Base-by-base conservation (phyloP, 2,113 vertebrate species). In the Sakesphorus luctuosus region DNA sequence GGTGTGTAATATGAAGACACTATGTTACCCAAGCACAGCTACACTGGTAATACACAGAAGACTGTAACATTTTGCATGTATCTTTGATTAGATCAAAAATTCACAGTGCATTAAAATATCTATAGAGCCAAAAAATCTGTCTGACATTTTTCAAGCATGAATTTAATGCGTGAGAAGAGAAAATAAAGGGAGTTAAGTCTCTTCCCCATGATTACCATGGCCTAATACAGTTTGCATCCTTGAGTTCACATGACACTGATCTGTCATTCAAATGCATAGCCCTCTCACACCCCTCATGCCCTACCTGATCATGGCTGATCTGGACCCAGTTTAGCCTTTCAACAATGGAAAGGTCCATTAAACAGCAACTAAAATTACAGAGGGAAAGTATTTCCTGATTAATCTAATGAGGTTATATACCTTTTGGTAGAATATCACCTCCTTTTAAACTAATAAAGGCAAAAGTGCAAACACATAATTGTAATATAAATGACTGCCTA, bases 31-130 rank as follows among this genome's bases (percentile, higher is more conserved):
- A 50, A 47, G 47, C 43, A 58, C 9, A 73, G 31, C 26, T 61
- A 44, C 44, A 19, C 49, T 21, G 20, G 25, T 76, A 52, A 61
- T 29, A 82, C 53, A 58, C 31, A 38, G 19, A 63, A 56, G 29
- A 33, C 50, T 52, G 17, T 31, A 93, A 61, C 77, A 78, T 88
- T 86, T 72, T 69, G n/a, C 50, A 49, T 28, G 38, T 28, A 56
- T 84, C 65, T 81, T 52, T 56, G n/a, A 38, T 72, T 91, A 88
- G 75, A 88, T 95, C 58, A 89, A 84, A 96, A 93, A 92, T 49
- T 87, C 82, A 92, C 46, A 10, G 67, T 38, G 50, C 18, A 44
- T 63, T 94, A 78, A 55, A 91, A 87, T 63, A 89, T 19, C 17
- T 77, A 35, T 21, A 53, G 29, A 94, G 10, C 13, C 87, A 58